These are phyloP conservation scores for Takifugu rubripes DNA, from an alignment of 2,797 vertebrate genomes.

Conservation along the genomic window DNA sequence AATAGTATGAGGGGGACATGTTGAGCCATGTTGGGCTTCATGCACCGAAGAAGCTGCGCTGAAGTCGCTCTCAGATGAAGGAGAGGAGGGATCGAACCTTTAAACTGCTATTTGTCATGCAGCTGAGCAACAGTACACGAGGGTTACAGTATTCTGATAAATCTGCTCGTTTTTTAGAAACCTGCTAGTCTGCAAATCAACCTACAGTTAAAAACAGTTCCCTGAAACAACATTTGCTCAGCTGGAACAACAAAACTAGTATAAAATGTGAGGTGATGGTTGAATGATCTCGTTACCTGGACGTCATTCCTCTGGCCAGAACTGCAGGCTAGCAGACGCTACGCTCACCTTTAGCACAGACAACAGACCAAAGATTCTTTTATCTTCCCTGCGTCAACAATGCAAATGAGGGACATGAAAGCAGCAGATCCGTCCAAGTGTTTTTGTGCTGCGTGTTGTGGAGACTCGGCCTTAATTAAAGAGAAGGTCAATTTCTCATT, in stretches of 20 bases:
- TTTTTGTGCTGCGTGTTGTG: conserved; percentile 66
- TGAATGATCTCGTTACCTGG: too few species aligned
- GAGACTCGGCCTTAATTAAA: conserved; percentile 59
- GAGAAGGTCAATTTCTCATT: conserved; percentile 68
- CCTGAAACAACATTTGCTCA: too few species aligned
- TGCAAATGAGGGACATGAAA: conserved; percentile 69
- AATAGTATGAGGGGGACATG: conserved; percentile 41
- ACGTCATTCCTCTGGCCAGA: not conserved
- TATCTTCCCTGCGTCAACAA: conserved; percentile 64
- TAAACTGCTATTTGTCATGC: conserved; percentile 50
- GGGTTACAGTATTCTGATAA: too few species aligned
- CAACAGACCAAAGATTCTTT: conserved; percentile 61
- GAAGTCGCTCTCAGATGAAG: conserved; percentile 41
- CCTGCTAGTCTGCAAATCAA: too few species aligned
- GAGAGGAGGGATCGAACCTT: conserved; percentile 51
- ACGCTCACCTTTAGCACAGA: conserved; percentile 12
- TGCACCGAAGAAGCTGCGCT: not conserved
- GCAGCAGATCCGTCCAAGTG: conserved; percentile 73
- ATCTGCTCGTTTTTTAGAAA: too few species aligned
- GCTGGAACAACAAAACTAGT: not conserved
- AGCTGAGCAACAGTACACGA: too few species aligned
- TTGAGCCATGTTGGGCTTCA: conserved; percentile 28
- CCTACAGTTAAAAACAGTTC: too few species aligned
- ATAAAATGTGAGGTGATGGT: not conserved
- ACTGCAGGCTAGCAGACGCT: conserved; percentile 33